Conservation (phyloP, 2,797 vertebrate species). For the Rhinella marina region DNA sequence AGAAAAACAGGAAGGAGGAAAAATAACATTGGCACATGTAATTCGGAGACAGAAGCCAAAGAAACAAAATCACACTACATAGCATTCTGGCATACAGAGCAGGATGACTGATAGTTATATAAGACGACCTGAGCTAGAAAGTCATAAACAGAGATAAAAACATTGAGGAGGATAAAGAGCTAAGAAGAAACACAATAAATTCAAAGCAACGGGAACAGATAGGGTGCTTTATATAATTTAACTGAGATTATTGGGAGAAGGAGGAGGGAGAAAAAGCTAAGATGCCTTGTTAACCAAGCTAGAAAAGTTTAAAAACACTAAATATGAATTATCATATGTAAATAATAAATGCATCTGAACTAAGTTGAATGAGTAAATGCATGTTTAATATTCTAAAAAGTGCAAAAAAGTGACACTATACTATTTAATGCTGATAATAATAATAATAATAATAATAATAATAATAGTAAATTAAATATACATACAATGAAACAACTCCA, state of each 20-base stretch:
- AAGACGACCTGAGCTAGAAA: slow-evolving; percentile 34
- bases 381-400: no score
- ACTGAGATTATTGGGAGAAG: background rate
- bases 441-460: no score
- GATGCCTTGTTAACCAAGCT: background rate
- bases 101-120: slow-evolving; percentile 40
- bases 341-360: background rate
- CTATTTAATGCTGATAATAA: no score
- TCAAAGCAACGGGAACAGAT: background rate
- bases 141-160: slow-evolving; percentile 18
- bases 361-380: background rate
- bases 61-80: slow-evolving; percentile 22
- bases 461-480: no score
- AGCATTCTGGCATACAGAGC: slow-evolving; percentile 7
- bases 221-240: background rate
- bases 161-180: background rate
- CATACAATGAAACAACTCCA: no score
- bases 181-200: background rate
- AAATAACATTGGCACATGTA: slow-evolving; percentile 33
- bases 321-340: background rate
- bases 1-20: slow-evolving; percentile 45
- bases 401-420: no score
- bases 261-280: background rate
- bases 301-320: background rate
- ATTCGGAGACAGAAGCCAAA: slow-evolving; percentile 14